Evolutionary conservation across 2,888 invertebrate species (phyloP), one percentile per base, ranked within the genome.

Genomic region (Cancer borealis): DNA sequence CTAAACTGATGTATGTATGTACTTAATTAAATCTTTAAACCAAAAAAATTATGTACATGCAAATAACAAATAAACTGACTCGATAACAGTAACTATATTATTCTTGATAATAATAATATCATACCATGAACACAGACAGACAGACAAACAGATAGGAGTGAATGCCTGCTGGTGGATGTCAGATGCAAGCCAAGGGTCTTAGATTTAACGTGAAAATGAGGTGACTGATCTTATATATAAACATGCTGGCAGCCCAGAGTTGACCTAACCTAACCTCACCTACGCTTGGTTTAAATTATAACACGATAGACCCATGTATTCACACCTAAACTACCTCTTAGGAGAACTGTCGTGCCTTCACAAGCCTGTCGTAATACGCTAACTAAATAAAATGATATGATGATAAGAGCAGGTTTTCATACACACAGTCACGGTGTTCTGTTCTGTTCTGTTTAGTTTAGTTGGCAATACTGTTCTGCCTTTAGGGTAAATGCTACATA

Each of bases 41-140:
- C 60, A 91, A 88, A 91, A 91, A 91, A 91, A 49, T 60, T 88
- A 91, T 93, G 66, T 93, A 93, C 93, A 91, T 87, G 93, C 93
- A 93, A 88, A 30, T 91, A 60, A 90, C 54, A 30, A 91, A 91
- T 87, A 93, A 91, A 91, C 54, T 54, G 54, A 54, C 30, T 47
- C 30, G 47, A 47, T 87, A 87, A 84, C 92, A 84, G 54, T 87
- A 54, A 92, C 49, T 54, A 87, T 17, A 21, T 47, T 49, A 17
- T 87, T 14, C 26, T 73, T 17, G 30, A n/a, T 60, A 49, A 30
- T 30, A 12, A 54, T 60, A 92, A 87, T 47, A 92, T 87, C 26
- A 84, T 54, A 45, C 49, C 39, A 92, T 88, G 60, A 88, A 84
- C 88, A 92, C 92, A 88, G 14, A 39, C 39, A 39, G 45, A 66